Percentiles rank a stretch among this genome's conserved stretches.
phyloP scores from a whole-genome alignment of 2,888 invertebrate genomes.

The Helobdella robusta region DNA sequence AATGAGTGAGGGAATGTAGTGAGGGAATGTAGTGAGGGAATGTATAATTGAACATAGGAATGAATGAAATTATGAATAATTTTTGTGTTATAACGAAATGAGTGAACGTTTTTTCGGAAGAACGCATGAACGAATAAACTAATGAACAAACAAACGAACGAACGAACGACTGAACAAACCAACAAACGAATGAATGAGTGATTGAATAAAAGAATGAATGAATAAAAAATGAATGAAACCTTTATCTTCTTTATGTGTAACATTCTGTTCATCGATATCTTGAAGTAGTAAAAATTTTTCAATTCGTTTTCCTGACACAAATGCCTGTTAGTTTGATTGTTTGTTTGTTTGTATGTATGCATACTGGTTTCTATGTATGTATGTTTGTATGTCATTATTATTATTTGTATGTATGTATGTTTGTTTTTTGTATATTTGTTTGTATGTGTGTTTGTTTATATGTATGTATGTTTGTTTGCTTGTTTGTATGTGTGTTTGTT shows the following conservation, averaged over 20 bases:
- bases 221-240: constrained; percentile 26
- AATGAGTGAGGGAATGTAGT: too few species aligned
- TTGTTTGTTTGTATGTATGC: not conserved
- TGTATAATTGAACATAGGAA: too few species aligned
- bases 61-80: not conserved
- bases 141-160: not conserved
- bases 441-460: not conserved
- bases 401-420: not conserved
- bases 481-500: not conserved
- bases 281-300: constrained; percentile 42
- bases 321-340: constrained; percentile 37
- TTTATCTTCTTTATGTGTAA: constrained; percentile 3
- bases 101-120: not conserved
- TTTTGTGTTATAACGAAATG: not conserved
- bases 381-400: constrained; percentile 4
- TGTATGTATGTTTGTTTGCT: not conserved
- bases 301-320: constrained; percentile 44
- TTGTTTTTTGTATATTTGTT: not conserved
- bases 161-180: not conserved
- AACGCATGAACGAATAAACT: too few species aligned
- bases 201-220: not conserved
- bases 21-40: too few species aligned
- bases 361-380: not conserved
- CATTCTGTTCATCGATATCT: constrained; percentile 38
- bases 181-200: not conserved